Evolutionary conservation across 2,797 vertebrate species (phyloP), one percentile per base, ranked within the genome.

Genomic region (Acipenser oxyrinchus): DNA sequence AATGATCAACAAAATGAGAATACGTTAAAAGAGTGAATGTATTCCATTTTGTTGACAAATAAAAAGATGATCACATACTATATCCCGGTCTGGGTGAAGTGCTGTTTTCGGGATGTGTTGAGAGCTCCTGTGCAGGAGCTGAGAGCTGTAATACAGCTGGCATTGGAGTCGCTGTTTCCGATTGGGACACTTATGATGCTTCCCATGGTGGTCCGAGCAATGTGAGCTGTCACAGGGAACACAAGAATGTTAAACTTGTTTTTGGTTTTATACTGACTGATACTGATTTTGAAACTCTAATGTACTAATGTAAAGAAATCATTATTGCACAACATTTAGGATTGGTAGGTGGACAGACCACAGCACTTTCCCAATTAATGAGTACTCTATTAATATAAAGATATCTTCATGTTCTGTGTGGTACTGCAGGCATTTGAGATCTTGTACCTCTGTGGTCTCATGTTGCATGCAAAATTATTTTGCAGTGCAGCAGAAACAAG

Each of bases 51-150:
- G 37, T 37, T 4, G 37, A 37, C 37, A 37, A 37, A 37, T 37
- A 37, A 37, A 37, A 37, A 37, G 65, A 37, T 66, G 62, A 66
- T 37, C 48, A 78, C 82, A 76, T 77, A 86, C 82, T 83, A 85
- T 75, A 80, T 82, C 50, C 92, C 90, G 0, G 86, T 91, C 75
- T 88, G 84, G 64, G 88, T 92, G 83, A 93, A 94, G 13, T 78
- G 72, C 0, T 80, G 81, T 68, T 78, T 90, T 51, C 78, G 77
- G 72, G 76, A 71, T 6, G 71, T 37, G 0, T 71, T 72, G 62
- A 79, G 80, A 68, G 78, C 75, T 51, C 66, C 65, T 0, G 79
- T 82, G 67, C 84, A 89, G 71, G 89, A 87, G 74, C 88, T 90
- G 70, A 89, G 77, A 0, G 79, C 78, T 0, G 88, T 91, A 59